Base-by-base conservation (phyloP, 2,113 vertebrate species). In the Anoura caudifer region DNA sequence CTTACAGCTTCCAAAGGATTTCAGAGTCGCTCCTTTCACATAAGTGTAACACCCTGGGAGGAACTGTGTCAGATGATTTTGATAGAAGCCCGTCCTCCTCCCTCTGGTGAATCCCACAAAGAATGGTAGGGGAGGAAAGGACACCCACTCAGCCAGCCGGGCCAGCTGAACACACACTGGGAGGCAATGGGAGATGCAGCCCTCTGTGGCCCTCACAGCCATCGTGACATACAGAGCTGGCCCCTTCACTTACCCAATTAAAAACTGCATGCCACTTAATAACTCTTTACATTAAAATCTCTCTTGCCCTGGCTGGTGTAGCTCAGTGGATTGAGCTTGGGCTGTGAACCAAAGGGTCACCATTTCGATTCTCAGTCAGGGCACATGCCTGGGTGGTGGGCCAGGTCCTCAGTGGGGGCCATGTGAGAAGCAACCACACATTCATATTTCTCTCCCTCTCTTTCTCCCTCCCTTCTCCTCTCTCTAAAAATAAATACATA, bases 21-120 rank as follows among this genome's bases (percentile, higher is more conserved):
- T 69, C 36, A 56, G 61, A 86, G 80, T 50, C 77, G 72, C 75
- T 82, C 77, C 76, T 92, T 96, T 94, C 85, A 69, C 16, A 45
- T 75, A 63, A 85, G 33, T 4, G 11, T 72, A 45, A 75, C n/a
- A 85, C 43, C 81, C 61, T n/a, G 61, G 82, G 93, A 91, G 77
- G 90, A 77, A 77, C 65, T 38, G 67, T 0, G 9, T 63, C 67
- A 69, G 17, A 50, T 10, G 61, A 52, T 56, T 91, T 52, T 90
- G 82, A 88, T 12, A 75, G 84, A 88, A 67, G 52, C 73, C 52
- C 89, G 61, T 69, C 85, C 72, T 82, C 65, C 76, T 95, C 84
- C 59, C 38, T 92, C 84, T 73, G 61, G 33, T 20, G n/a, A 79
- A 77, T 59, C 33, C 50, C 72, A 67, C 67, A 75, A 33, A 95